Evolutionary conservation across 37 sponge, comb jelly and placozoan genomes (phyloP).

Genomic region (Spongia lamella): DNA sequence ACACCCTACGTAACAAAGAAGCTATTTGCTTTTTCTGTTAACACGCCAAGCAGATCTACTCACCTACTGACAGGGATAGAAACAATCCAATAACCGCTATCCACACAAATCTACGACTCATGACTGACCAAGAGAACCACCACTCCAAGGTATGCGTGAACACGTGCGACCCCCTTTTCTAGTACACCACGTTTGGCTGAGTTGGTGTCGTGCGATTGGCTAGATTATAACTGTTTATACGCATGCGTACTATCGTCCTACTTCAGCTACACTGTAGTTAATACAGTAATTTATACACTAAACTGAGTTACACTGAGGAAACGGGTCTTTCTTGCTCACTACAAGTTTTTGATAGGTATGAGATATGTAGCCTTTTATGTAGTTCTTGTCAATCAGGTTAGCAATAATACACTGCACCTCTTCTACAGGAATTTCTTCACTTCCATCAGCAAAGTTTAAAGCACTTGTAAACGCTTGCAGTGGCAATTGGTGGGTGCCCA

Average conservation of each 20-base stretch:
- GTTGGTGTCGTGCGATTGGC: background rate
- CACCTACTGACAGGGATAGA: conserved; percentile 17
- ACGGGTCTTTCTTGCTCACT: conserved; percentile 94
- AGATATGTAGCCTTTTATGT: conserved; percentile 93
- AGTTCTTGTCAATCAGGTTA: conserved; percentile 88
- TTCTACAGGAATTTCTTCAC: conserved; percentile 80
- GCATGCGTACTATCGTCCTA: background rate
- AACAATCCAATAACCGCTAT: conserved; percentile 47
- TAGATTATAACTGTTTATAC: background rate
- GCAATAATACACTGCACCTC: conserved; percentile 94
- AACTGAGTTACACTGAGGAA: conserved; percentile 59
- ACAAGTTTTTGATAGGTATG: conserved; percentile 94
- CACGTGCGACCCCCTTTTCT: background rate
- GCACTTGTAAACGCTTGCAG: conserved; percentile 60
- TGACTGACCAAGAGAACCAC: background rate
- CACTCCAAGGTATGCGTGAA: background rate
- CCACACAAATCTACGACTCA: conserved; percentile 32
- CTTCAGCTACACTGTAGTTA: background rate
- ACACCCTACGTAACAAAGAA: conserved; percentile 32
- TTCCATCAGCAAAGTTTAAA: conserved; percentile 45
- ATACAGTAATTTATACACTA: background rate
- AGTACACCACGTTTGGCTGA: background rate
- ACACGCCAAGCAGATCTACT: background rate
- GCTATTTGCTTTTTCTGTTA: background rate
- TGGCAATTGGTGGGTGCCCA: conserved; percentile 63